phyloP scores from a whole-genome alignment of 2,888 invertebrate species.

The Cryptophagus acutangulus region DNA sequence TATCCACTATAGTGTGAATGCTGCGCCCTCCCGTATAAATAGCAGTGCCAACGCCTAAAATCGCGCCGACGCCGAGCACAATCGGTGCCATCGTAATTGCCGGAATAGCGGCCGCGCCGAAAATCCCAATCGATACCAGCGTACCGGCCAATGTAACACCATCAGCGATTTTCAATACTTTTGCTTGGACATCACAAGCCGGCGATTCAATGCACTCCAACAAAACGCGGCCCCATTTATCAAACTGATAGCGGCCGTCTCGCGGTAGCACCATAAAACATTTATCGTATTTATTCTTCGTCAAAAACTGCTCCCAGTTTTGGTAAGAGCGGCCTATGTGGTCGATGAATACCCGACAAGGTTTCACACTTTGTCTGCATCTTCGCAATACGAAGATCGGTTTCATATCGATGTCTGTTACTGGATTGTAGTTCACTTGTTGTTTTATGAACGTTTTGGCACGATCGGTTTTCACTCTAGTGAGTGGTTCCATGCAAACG shows the following conservation, averaged over 20 bases:
- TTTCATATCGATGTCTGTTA: conserved; percentile 34
- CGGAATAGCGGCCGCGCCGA: conserved; percentile 51
- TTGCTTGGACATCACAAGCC: conserved; percentile 34
- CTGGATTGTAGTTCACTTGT: conserved; percentile 36
- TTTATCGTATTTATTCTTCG: conserved; percentile 52
- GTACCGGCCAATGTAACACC: conserved; percentile 35
- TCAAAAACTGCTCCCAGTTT: conserved; percentile 53
- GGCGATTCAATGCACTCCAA: conserved; percentile 39
- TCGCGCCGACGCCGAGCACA: conserved; percentile 46
- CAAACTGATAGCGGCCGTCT: conserved; percentile 45
- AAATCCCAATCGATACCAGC: conserved; percentile 50
- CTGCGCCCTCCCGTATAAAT: conserved; percentile 53
- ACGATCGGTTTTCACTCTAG: conserved; percentile 32
- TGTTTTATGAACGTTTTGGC: conserved; percentile 31
- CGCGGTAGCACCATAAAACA: conserved; percentile 54
- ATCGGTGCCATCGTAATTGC: conserved; percentile 50
- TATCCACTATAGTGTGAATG: conserved; percentile 49
- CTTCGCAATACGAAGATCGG: conserved; percentile 42
- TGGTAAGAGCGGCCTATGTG: conserved; percentile 50
- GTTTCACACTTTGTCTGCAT: conserved; percentile 31
- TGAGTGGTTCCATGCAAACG: conserved; percentile 37
- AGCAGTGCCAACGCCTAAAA: conserved; percentile 39
- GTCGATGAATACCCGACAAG: conserved; percentile 42
- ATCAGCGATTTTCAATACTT: conserved; percentile 34
- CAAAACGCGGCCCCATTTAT: conserved; percentile 35